phyloP scores from a whole-genome alignment of 2,797 vertebrate species.

The Cossypha caffra region DNA sequence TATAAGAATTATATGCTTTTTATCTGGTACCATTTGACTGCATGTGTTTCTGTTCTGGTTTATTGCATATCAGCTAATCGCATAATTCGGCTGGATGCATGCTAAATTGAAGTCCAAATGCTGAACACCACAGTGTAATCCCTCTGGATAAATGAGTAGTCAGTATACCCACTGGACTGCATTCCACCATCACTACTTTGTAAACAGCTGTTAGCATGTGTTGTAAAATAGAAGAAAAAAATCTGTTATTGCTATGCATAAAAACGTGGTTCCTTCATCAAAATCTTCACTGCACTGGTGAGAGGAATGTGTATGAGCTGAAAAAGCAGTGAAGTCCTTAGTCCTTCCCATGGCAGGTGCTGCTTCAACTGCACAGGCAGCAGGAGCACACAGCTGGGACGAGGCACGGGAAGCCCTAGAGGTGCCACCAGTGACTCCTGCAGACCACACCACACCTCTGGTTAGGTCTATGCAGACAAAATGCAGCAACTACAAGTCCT shows the following conservation, averaged over 20 bases:
- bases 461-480: background rate
- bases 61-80: slow-evolving; percentile 68
- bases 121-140: slow-evolving; percentile 57
- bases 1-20: slow-evolving; percentile 41
- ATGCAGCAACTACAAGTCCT: background rate
- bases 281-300: background rate
- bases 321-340: background rate
- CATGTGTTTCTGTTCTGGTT: slow-evolving; percentile 70
- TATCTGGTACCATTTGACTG: slow-evolving; percentile 61
- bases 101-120: slow-evolving; percentile 70
- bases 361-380: background rate
- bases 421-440: background rate
- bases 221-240: slow-evolving; percentile 36
- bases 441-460: background rate
- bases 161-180: slow-evolving; percentile 56
- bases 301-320: background rate
- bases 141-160: slow-evolving; percentile 61
- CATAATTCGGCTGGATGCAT: slow-evolving; percentile 73
- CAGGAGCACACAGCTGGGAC: accelerated
- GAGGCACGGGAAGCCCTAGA: background rate
- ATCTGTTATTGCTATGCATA: slow-evolving; percentile 1
- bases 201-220: slow-evolving; percentile 55
- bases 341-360: background rate
- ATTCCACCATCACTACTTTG: slow-evolving; percentile 30
- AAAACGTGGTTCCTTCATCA: background rate